Evolutionary conservation across 2,888 invertebrate genomes (phyloP), one percentile per base, ranked within the genome.

Genomic region (Gasteruption jaculator): DNA sequence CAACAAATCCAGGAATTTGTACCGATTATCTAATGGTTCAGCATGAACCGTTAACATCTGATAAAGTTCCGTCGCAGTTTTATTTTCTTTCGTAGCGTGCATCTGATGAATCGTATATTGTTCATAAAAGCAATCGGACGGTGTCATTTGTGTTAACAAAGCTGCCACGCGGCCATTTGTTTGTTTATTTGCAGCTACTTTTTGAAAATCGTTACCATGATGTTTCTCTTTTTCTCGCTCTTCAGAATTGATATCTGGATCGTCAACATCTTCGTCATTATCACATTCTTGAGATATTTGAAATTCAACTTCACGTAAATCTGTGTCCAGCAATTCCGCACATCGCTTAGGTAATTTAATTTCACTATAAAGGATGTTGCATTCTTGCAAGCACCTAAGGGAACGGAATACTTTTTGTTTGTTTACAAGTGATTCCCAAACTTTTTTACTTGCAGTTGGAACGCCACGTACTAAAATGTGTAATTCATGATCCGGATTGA

Each of bases 361-460:
- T 19, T 58, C 31, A 29, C 24, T 15, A 38, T 61, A 64, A 5
- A 54, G 42, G 5, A 38, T 44, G 50, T 63, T 61, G 36, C 49
- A 50, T 14, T n/a, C 15, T 52, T 63, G 60, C n/a, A 62, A 46
- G 41, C 49, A 58, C 40, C 35, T 10, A 36, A 63, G 46, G 10
- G 57, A 52, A 14, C 48, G 21, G 36, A 50, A 58, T 3, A 63
- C 50, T 39, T 64, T 60, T 40, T 52, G 49, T 5, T 61, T 39
- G 41, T 61, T 46, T 1, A 63, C 61, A 20, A 59, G 41, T 15
- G 51, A 45, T 47, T 63, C 51, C 61, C 60, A 62, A 16, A 61
- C 48, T n/a, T 46, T 35, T 38, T 57, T 56, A 4, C 39, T 33
- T 38, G 60, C 60, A n/a, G 45, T 63, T 27, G 61, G 61, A 25